These are phyloP conservation scores for Colletes latitarsis DNA, from an alignment of 1,140 invertebrate genomes.

Conservation along the genomic window DNA sequence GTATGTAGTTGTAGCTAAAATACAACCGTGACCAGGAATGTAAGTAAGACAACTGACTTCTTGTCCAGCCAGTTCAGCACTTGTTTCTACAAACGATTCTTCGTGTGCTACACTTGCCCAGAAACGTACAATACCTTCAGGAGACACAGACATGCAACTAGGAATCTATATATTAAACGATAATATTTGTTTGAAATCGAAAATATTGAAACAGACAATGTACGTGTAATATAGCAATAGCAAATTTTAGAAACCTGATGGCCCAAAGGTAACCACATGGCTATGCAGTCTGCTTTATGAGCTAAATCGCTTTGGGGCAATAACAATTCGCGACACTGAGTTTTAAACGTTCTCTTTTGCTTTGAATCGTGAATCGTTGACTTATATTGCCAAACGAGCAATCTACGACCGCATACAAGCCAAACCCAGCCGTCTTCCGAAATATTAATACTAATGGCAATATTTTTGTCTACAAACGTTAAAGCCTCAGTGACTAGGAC, in stretches of 20 bases:
- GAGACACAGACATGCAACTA: constrained; percentile 95
- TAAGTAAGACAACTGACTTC: constrained; percentile 90
- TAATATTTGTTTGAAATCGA: background rate
- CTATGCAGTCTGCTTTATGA: constrained; percentile 94
- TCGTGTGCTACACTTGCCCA: constrained; percentile 96
- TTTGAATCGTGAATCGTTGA: constrained; percentile 73
- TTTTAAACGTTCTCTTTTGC: constrained; percentile 78
- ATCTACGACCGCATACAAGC: constrained; percentile 92
- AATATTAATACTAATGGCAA: constrained; percentile 84
- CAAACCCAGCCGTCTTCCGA: constrained; percentile 89
- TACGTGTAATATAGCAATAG: constrained; percentile 17
- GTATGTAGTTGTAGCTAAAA: constrained; percentile 95
- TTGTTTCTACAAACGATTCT: constrained; percentile 91
- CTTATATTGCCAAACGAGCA: constrained; percentile 94
- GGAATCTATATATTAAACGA: constrained; percentile 82
- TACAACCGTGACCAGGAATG: constrained; percentile 87
- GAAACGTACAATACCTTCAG: constrained; percentile 94
- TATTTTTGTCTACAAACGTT: constrained; percentile 86
- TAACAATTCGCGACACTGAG: constrained; percentile 90
- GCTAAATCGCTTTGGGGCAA: constrained; percentile 95
- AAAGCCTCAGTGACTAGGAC: constrained; percentile 94
- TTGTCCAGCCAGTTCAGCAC: constrained; percentile 89
- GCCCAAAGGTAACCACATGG: constrained; percentile 87
- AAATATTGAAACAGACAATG: background rate
- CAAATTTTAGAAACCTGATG: constrained; percentile 81